These are phyloP conservation scores for Cancer borealis DNA, from an alignment of 2,888 invertebrate species.

Conservation along the genomic window DNA sequence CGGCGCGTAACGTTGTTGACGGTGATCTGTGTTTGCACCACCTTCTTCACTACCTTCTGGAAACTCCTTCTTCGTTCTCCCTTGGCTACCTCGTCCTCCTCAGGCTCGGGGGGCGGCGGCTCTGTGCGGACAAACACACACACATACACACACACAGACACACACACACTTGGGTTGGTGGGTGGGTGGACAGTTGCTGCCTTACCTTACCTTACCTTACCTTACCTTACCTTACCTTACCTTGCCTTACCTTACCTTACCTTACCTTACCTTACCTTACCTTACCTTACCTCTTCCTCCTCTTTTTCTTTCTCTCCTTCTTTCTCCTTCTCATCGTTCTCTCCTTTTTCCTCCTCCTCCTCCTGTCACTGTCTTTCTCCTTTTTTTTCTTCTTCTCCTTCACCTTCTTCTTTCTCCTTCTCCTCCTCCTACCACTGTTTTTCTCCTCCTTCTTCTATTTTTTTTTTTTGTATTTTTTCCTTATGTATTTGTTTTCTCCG, in stretches of 20 bases:
- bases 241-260: background rate
- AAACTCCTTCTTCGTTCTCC: conserved; percentile 27
- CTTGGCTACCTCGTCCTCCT: conserved; percentile 43
- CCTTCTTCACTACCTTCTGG: conserved; percentile 58
- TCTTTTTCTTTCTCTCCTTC: background rate
- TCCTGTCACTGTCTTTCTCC: background rate
- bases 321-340: background rate
- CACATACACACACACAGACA: background rate
- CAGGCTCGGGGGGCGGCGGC: background rate
- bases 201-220: no score
- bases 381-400: background rate
- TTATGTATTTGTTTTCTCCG: background rate
- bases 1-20: conserved; percentile 32
- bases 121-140: background rate
- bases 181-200: background rate
- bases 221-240: background rate
- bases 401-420: background rate
- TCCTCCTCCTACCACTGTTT: background rate
- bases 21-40: conserved; percentile 49
- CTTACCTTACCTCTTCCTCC: background rate
- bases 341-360: background rate
- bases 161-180: background rate
- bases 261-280: background rate
- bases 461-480: background rate
- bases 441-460: background rate